A percentile compares a stretch with the other conserved stretches of the same genome.
These are phyloP conservation scores for Diabrotica balteata DNA, from an alignment of 2,888 invertebrate species.

Conservation along the genomic window DNA sequence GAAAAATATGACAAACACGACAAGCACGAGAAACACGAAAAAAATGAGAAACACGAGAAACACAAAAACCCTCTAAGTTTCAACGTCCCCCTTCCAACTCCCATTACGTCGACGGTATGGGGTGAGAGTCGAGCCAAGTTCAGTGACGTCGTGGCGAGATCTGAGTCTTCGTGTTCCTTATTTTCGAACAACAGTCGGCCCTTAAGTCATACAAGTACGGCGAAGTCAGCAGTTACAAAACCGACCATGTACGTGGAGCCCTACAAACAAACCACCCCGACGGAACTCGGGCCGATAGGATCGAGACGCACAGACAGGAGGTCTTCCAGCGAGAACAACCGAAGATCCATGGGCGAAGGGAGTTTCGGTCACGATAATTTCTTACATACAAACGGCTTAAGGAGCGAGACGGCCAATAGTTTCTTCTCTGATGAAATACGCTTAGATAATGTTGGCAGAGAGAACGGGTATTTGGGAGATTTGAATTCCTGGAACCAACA, in stretches of 20 bases:
- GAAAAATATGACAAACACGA: slow-evolving; percentile 14
- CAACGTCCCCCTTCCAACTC: slow-evolving; percentile 46
- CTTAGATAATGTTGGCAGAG: slow-evolving; percentile 40
- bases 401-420: slow-evolving; percentile 43
- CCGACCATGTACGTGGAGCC: slow-evolving; percentile 58
- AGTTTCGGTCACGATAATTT: slow-evolving; percentile 18
- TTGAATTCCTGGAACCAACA: slow-evolving; percentile 38
- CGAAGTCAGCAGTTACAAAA: slow-evolving; percentile 41
- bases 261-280: slow-evolving; percentile 50
- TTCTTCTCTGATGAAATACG: slow-evolving; percentile 49
- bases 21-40: slow-evolving; percentile 26
- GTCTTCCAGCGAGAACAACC: slow-evolving; percentile 26
- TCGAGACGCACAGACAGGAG: slow-evolving; percentile 49
- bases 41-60: slow-evolving; percentile 9
- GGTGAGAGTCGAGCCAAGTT: slow-evolving; percentile 66
- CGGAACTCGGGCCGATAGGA: slow-evolving; percentile 62
- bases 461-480: slow-evolving; percentile 44
- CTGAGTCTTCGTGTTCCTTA: slow-evolving; percentile 52
- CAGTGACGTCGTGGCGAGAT: slow-evolving; percentile 68
- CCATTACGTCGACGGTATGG: slow-evolving; percentile 59
- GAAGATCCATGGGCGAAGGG: slow-evolving; percentile 29
- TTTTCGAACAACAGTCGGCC: slow-evolving; percentile 22
- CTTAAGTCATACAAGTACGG: slow-evolving; percentile 17
- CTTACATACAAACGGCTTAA: slow-evolving; percentile 23
- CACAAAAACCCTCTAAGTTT: slow-evolving; percentile 33